Percentiles rank a stretch among this genome's conserved stretches.
Evolutionary conservation across 2,113 vertebrate genomes (phyloP).

Genomic region (Rhagologus leucostigma): DNA sequence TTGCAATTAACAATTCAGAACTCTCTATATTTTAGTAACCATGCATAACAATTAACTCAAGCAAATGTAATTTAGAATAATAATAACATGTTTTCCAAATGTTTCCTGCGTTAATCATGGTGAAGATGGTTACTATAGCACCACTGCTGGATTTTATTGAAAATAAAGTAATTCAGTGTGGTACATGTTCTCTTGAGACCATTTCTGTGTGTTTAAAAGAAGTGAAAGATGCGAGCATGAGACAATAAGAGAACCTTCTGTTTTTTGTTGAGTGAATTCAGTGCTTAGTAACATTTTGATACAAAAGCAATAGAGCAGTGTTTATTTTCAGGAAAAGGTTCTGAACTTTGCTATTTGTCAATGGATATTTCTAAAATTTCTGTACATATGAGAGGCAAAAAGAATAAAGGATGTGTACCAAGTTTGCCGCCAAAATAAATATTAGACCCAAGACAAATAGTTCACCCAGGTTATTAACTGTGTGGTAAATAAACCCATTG

Average conservation of each 20-base stretch:
- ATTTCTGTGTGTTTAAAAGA: constrained; percentile 48
- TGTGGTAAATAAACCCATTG: constrained; percentile 27
- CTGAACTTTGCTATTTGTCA: constrained; percentile 62
- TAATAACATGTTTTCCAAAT: constrained; percentile 70
- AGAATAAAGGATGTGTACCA: not conserved
- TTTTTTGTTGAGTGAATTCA: constrained; percentile 38
- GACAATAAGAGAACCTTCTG: not conserved
- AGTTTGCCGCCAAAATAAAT: constrained; percentile 11
- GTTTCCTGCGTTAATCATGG: constrained; percentile 64
- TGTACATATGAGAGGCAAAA: not conserved
- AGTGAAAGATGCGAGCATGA: not conserved
- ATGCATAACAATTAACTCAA: constrained; percentile 69
- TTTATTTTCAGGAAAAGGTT: constrained; percentile 53
- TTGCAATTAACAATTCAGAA: constrained; percentile 68
- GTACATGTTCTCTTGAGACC: not conserved
- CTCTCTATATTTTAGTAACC: constrained; percentile 62
- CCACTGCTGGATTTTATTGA: constrained; percentile 58
- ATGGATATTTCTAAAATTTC: constrained; percentile 56
- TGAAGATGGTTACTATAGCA: constrained; percentile 65
- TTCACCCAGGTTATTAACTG: constrained; percentile 18
- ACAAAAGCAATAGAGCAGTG: constrained; percentile 53
- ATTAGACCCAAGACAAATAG: not conserved
- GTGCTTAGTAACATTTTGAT: constrained; percentile 9
- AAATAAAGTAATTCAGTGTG: not conserved
- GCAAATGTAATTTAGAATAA: constrained; percentile 76